A percentile compares a stretch with the other conserved stretches of the same genome.
Conservation (phyloP, 2,888 invertebrate genomes). For the Caenorhabditis sp. region DNA sequence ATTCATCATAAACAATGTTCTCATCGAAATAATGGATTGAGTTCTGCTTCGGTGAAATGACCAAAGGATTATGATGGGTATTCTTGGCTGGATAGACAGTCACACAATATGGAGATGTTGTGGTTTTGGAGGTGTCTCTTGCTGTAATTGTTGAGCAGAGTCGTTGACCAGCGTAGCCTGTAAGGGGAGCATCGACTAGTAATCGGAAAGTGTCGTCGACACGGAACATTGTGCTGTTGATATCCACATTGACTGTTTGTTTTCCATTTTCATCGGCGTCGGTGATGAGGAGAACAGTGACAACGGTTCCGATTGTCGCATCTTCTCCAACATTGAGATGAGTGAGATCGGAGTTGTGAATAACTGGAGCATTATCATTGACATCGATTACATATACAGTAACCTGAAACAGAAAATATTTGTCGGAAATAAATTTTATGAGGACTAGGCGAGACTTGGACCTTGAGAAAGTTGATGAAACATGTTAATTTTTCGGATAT, state of each 20-base stretch:
- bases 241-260: conserved; percentile 24
- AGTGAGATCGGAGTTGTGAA: conserved; percentile 40
- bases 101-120: conserved; percentile 39
- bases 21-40: conserved; percentile 57
- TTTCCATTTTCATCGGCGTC: conserved; percentile 29
- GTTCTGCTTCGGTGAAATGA: conserved; percentile 48
- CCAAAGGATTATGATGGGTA: conserved; percentile 48
- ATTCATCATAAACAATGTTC: conserved; percentile 47
- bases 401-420: too few relatives aligned
- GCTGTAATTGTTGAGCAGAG: conserved; percentile 28
- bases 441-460: too few relatives aligned
- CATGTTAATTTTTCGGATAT: too few relatives aligned
- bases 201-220: conserved; percentile 36
- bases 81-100: conserved; percentile 50
- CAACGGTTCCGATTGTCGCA: conserved; percentile 7
- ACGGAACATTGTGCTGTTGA: conserved; percentile 43
- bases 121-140: not conserved
- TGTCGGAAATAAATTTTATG: not conserved
- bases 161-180: conserved; percentile 49
- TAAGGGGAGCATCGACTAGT: conserved; percentile 22
- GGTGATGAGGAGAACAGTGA: conserved; percentile 19
- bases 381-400: conserved; percentile 70
- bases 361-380: conserved; percentile 59
- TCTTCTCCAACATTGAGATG: conserved; percentile 44
- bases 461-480: too few relatives aligned